Evolutionary conservation across 1,140 invertebrate genomes (phyloP), one percentile per base, ranked within the genome.

Genomic region (Xylocopa sonorina): DNA sequence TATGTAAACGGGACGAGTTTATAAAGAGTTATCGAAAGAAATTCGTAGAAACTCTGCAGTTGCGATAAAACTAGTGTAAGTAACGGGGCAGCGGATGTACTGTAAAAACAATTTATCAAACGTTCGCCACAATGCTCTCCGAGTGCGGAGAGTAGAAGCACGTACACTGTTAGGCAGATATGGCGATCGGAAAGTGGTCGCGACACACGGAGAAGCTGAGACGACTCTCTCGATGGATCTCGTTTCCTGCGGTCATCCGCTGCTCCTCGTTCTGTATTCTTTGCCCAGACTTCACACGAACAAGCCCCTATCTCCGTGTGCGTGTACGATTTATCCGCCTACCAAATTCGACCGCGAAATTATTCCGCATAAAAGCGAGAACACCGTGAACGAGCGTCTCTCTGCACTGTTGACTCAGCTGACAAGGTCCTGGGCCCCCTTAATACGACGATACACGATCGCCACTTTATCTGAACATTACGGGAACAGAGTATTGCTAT

Each of bases 211-310:
- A 48, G 41, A 55, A 43, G 51, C 12, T 67, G 63, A 38, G 27
- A 77, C 53, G 9, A 41, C 41, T 75, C 63, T 67, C 48, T 69
- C 18, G 27, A 69, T 48, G 74, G 64, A 69, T 69, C 74, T 41
- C 55, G 53, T 77, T 77, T 77, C 74, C 64, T 69, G 74, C 43
- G 74, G 64, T 69, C 24, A 64, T 21, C 48, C 27, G 18, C 12
- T 29, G 53, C 14, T 21, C 53, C 50, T 27, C 18, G 18, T 55
- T 43, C 41, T 34, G 18, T 29, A 32, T 68, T 14, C 24, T 29
- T 10, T 18, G 5, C 9, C 3, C 38, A 38, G 38, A 38, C 38
- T 38, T 3, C 38, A 38, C 9, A n/a, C n/a, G n/a, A n/a, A n/a
- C n/a, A n/a, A n/a, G n/a, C n/a, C n/a, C n/a, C n/a, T 9, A n/a